Evolutionary conservation across 64 coral and sea anemone genomes (phyloP).

Genomic region (Porites lutea): DNA sequence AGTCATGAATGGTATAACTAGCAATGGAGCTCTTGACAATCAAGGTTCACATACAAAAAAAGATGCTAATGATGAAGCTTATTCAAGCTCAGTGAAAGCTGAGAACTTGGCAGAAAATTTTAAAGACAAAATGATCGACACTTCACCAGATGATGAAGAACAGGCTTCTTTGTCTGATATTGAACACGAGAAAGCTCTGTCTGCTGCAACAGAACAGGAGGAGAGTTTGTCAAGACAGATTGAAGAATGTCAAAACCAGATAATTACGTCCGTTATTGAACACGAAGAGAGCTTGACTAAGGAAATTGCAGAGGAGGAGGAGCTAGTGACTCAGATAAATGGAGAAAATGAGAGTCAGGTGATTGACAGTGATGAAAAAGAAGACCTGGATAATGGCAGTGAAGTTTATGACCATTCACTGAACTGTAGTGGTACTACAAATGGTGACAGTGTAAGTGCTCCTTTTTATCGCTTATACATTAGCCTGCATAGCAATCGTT

Average conservation of each 20-base stretch:
- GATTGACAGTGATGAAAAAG: conserved; percentile 63
- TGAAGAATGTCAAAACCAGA: conserved; percentile 83
- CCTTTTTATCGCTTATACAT: too few species aligned
- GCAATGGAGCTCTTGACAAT: conserved; percentile 27
- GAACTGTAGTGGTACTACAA: conserved; percentile 4
- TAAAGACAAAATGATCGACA: conserved; percentile 21
- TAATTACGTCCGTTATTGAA: conserved; percentile 92
- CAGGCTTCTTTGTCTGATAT: conserved; percentile 71
- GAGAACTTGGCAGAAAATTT: neutral
- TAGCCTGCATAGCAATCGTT: neutral
- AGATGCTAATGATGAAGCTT: neutral
- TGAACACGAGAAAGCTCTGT: conserved; percentile 91
- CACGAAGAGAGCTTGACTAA: conserved; percentile 86
- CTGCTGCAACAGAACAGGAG: conserved; percentile 78
- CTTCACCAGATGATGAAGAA: conserved; percentile 62
- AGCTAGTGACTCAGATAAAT: conserved; percentile 88
- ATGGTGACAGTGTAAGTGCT: conserved; percentile 45
- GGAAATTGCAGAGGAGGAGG: conserved; percentile 95
- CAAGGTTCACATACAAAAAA: neutral
- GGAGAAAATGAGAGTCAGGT: conserved; percentile 65
- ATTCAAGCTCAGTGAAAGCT: neutral
- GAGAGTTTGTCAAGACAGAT: conserved; percentile 79
- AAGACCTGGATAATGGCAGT: neutral
- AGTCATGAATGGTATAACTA: neutral
- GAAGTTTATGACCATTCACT: neutral